Evolutionary conservation across 2,888 invertebrate genomes (phyloP), one percentile per base, ranked within the genome.

Genomic region (Rhopalosiphum nymphaeae): DNA sequence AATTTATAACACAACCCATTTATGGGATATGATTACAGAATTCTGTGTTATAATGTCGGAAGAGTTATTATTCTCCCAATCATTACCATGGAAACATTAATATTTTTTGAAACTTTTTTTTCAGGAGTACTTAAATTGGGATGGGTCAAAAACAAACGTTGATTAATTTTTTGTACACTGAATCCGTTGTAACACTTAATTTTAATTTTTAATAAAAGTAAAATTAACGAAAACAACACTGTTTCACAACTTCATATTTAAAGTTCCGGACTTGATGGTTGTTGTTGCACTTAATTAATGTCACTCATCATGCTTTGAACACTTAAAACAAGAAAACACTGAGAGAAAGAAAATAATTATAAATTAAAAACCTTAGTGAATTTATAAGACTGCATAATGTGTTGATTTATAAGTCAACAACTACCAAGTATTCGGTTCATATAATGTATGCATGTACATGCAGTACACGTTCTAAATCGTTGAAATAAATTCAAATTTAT

Each of bases 181-280:
- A 78, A 67, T 53, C 42, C 29, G 36, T 13, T 11, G 11, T 56
- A 44, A 53, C 56, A 93, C 25, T 89, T 89, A 78, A 56, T 93
- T 93, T 93, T 56, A 53, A 56, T 78, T 93, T 93, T 89, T 89
- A 93, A 93, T 78, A 93, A 93, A 93, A 53, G 78, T 36, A 44
- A 89, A 93, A 78, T 89, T 53, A 78, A 89, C n/a, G 25, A 53
- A 89, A 49, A 91, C 53, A 44, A 42, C 84, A 1, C n/a, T 11
- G 29, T 85, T 56, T n/a, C 42, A 84, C 36, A 29, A 91, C 21
- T 84, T 29, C 16, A 44, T 91, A 57, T 57, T 91, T 78, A 57
- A 16, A 85, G 56, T 21, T 44, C 57, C 42, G 29, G 57, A 87
- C 49, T 87, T 49, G 49, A 61, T 87, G 85, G 49, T 61, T 49